Base-by-base conservation (phyloP, 1,140 invertebrate genomes). In the Vanessa atalanta region DNA sequence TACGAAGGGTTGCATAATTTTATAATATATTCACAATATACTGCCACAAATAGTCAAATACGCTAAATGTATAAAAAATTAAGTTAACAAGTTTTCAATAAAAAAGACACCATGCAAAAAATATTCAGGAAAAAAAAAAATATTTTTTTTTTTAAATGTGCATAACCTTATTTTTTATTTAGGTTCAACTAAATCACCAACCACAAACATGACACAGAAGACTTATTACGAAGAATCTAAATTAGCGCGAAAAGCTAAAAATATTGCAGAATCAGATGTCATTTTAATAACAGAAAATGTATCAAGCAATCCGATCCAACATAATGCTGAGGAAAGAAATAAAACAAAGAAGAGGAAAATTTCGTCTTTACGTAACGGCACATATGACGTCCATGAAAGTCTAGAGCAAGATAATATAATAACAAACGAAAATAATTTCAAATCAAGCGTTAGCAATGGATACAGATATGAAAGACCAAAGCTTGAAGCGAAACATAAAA, bases 161-260 rank as follows among this genome's bases (percentile, higher is more conserved):
- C 37, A 53, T n/a, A 8, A 16, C 6, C 7, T 53, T 53, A 20
- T 16, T 16, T 20, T 57, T 23, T 23, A 26, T 57, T 20, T 57
- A 57, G 53, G 2, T 23, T 11, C 53, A 23, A 57, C 16, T 11
- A 12, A 57, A 57, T 7, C 16, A 26, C 0, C 20, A 16, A 9
- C 23, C 2, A 20, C 9, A 57, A 20, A 57, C 3, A 23, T 13
- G 8, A 57, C 20, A 12, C 8, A 23, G 20, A 57, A 64, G 16
- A 15, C 3, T 6, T 26, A 51, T 20, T n/a, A 23, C 4, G 47
- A 69, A n/a, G 47, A 69, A n/a, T 37, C 61, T 16, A 55, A 50
- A 37, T 12, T 12, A 26, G 15, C 26, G 57, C 57, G 77, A 12
- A 67, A 73, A 61, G 57, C 77, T 14, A 79, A 79, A 50, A 79